Conservation (phyloP, 2,113 vertebrate species). For the Ovis canadensis region DNA sequence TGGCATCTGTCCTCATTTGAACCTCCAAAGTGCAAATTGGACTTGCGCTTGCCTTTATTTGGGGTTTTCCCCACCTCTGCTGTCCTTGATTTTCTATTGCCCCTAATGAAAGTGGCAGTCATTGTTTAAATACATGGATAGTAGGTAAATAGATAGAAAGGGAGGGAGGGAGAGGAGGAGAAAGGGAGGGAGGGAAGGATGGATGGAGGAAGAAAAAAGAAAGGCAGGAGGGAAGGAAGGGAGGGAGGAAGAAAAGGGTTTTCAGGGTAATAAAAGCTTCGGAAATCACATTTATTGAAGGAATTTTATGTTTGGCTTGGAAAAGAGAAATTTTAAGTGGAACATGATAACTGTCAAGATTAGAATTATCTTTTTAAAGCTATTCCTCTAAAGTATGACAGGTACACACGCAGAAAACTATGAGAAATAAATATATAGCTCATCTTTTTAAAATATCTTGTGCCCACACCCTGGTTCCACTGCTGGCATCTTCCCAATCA, state of each 20-base stretch:
- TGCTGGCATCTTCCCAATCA: background rate
- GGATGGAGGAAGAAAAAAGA: background rate
- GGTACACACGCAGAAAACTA: background rate
- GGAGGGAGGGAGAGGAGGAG: too few species aligned
- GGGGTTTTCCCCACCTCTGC: background rate
- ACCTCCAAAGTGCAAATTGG: conserved; percentile 16
- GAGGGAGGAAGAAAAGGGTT: background rate
- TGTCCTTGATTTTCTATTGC: background rate
- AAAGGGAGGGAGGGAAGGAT: rapidly evolving
- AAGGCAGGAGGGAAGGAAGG: background rate
- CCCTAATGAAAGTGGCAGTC: background rate
- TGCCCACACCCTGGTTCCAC: too few species aligned
- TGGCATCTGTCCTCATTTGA: conserved; percentile 57
- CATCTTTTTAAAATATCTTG: background rate
- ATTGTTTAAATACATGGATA: background rate
- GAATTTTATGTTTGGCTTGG: background rate
- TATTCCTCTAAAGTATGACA: background rate
- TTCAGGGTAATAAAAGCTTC: background rate
- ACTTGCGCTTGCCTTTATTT: background rate
- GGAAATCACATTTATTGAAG: background rate
- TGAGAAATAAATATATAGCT: background rate
- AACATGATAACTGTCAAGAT: background rate
- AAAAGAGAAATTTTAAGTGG: conserved; percentile 6
- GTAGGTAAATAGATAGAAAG: background rate
- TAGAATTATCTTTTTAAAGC: background rate